Conservation (phyloP, 2,888 invertebrate genomes). For the Platerodrilus igneus region DNA sequence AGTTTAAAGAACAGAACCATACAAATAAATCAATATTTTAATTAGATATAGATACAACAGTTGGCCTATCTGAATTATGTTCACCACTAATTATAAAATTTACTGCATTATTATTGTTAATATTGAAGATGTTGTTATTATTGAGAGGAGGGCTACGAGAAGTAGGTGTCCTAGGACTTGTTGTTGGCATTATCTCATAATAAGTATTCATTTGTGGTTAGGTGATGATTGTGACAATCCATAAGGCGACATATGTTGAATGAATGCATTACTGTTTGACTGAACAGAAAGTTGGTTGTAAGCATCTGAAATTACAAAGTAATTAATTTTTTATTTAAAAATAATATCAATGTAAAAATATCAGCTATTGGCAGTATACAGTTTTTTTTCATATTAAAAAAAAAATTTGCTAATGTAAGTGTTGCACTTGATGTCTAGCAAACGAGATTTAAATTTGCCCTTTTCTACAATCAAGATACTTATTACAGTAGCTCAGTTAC, state of each 20-base stretch:
- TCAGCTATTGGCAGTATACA: too few relatives aligned
- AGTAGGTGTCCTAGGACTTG: constrained; percentile 37
- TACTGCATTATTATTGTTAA: constrained; percentile 29
- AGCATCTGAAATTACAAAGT: constrained; percentile 35
- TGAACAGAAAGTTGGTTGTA: constrained; percentile 36
- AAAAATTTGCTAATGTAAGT: too few relatives aligned
- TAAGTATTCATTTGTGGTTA: constrained; percentile 31
- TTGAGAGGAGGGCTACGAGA: constrained; percentile 43
- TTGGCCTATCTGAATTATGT: constrained; percentile 40
- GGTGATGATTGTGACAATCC: constrained; percentile 38
- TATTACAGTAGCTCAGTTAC: too few relatives aligned
- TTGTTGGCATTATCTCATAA: constrained; percentile 37
- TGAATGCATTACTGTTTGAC: constrained; percentile 32
- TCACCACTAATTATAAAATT: constrained; percentile 43
- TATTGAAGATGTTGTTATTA: constrained; percentile 35
- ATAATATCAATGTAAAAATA: too few relatives aligned
- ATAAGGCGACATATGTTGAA: constrained; percentile 41
- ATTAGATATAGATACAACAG: constrained; percentile 47
- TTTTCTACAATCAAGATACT: too few relatives aligned
- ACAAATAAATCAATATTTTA: too few relatives aligned
- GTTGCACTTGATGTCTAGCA: too few relatives aligned
- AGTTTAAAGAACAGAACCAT: too few relatives aligned
- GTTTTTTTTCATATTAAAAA: too few relatives aligned
- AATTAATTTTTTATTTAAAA: too few relatives aligned
- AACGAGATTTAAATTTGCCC: too few relatives aligned